Percentiles rank a stretch among this genome's conserved stretches.
These are phyloP conservation scores for Hyperoplus immaculatus DNA, from an alignment of 2,797 vertebrate species.

Conservation along the genomic window DNA sequence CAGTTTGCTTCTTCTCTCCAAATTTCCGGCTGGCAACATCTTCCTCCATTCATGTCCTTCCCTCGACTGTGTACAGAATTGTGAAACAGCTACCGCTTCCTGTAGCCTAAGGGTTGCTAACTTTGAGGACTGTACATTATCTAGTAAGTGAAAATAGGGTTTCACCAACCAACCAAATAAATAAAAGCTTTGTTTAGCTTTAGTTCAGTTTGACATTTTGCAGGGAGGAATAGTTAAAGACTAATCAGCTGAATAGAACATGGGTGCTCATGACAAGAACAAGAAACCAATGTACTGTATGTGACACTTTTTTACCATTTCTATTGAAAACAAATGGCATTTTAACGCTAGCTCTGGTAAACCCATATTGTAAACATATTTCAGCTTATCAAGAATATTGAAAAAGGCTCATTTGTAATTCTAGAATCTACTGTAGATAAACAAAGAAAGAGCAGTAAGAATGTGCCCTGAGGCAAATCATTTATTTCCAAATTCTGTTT, in stretches of 20 bases:
- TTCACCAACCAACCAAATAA: neutral
- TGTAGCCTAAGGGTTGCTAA: neutral
- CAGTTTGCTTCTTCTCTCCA: neutral
- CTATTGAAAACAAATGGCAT: neutral
- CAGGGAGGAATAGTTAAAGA: neutral
- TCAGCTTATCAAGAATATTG: neutral
- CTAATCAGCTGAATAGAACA: neutral
- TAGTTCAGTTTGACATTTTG: conserved; percentile 8
- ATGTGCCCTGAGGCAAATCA: conserved; percentile 5
- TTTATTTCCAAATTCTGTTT: neutral
- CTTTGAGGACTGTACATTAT: neutral
- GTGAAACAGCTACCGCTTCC: neutral
- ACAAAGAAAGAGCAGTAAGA: neutral
- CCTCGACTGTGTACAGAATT: neutral
- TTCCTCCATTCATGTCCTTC: neutral
- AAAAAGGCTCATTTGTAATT: neutral
- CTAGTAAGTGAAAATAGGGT: neutral
- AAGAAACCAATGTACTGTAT: too few species aligned
- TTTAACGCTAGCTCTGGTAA: neutral
- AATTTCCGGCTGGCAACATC: neutral
- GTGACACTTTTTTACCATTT: neutral
- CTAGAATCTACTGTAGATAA: neutral
- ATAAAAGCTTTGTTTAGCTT: neutral
- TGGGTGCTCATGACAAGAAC: neutral
- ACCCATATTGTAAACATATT: neutral